These are phyloP conservation scores for Montipora cactus DNA, from an alignment of 64 coral and sea anemone genomes.

Conservation along the genomic window DNA sequence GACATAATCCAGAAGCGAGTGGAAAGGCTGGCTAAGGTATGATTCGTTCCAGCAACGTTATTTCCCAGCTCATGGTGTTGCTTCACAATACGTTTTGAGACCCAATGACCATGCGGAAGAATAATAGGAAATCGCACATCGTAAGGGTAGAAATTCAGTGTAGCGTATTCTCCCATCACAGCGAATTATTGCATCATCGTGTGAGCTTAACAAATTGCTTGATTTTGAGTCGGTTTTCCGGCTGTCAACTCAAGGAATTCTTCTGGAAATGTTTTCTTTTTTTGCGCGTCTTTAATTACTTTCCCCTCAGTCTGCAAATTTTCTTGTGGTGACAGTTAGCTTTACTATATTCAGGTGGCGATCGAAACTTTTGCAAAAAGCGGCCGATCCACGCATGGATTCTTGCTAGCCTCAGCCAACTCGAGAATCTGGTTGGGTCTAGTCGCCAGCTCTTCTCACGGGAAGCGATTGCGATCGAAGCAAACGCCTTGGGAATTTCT, in stretches of 20 bases:
- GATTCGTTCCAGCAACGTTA: conserved; percentile 59
- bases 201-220: conserved; percentile 52
- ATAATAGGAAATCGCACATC: conserved; percentile 65
- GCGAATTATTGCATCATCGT: conserved; percentile 65
- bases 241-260: neutral
- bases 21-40: conserved; percentile 27
- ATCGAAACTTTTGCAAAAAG: too few relatives aligned
- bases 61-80: conserved; percentile 61
- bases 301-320: neutral
- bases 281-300: conserved; percentile 14
- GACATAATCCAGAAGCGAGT: conserved; percentile 57
- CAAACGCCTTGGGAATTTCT: too few relatives aligned
- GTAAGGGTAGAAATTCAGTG: conserved; percentile 61
- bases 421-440: too few relatives aligned
- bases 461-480: too few relatives aligned
- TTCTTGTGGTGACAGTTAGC: conserved; percentile 49
- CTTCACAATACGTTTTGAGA: conserved; percentile 77
- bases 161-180: conserved; percentile 45
- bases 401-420: too few relatives aligned
- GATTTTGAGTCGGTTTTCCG: conserved; percentile 37
- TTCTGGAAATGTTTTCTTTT: conserved; percentile 26
- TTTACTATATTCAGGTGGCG: neutral
- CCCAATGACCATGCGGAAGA: conserved; percentile 61
- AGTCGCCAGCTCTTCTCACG: too few relatives aligned
- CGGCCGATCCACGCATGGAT: too few relatives aligned